A percentile compares a stretch with the other conserved stretches of the same genome.
These are phyloP conservation scores for Isurus oxyrinchus DNA, from an alignment of 2,113 vertebrate genomes.

Conservation along the genomic window DNA sequence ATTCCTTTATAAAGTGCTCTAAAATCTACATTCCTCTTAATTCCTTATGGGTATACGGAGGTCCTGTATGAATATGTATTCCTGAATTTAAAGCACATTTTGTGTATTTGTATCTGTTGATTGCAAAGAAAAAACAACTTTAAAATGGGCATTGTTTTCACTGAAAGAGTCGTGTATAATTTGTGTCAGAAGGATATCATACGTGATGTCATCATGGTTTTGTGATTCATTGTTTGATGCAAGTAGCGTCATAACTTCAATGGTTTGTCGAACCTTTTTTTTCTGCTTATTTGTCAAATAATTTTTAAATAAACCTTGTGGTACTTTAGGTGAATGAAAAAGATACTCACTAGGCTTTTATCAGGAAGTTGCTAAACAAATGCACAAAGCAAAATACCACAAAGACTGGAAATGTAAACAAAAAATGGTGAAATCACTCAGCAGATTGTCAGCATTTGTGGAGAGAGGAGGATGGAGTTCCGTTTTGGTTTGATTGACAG, in stretches of 20 bases:
- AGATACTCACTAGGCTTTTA: not conserved
- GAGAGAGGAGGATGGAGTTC: not conserved
- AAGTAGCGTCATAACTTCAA: not conserved
- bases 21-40: not conserved
- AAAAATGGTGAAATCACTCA: not conserved
- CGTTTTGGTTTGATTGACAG: not conserved
- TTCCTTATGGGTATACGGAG: not conserved
- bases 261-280: not conserved
- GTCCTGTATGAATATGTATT: not conserved
- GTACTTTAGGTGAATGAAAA: not conserved
- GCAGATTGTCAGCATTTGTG: not conserved
- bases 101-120: not conserved
- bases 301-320: not conserved
- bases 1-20: not conserved
- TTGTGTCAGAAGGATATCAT: not conserved
- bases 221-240: not conserved
- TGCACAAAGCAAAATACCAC: not conserved
- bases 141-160: not conserved
- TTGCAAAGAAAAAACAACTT: not conserved
- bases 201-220: not conserved
- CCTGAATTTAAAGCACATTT: not conserved
- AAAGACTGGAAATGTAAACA: not conserved
- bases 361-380: not conserved
- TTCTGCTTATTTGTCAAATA: not conserved
- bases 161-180: not conserved